Evolutionary conservation across 1,140 invertebrate genomes (phyloP).

Genomic region (Drosophila persimilis): DNA sequence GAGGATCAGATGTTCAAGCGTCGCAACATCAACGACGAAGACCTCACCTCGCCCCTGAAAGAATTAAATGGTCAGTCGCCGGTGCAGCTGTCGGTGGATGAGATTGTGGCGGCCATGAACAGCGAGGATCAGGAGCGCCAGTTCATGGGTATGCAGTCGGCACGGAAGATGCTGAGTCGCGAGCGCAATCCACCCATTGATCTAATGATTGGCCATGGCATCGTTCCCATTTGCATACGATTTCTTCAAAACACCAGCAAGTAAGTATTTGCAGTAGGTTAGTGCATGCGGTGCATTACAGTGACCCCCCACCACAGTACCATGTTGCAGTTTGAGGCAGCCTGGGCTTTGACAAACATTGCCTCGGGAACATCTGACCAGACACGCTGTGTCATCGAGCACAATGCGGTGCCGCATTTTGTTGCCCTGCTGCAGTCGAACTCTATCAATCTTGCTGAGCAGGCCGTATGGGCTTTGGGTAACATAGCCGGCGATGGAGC

Average conservation of each 20-base stretch:
- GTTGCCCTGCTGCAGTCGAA: conserved; percentile 89
- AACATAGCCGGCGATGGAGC: conserved; percentile 98
- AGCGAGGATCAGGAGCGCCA: conserved; percentile 86
- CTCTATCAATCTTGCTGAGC: conserved; percentile 93
- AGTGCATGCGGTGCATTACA: background rate
- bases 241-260: conserved; percentile 89
- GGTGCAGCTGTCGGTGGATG: conserved; percentile 84
- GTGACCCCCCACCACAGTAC: conserved; percentile 84
- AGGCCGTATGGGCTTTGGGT: conserved; percentile 98
- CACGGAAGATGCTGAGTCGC: conserved; percentile 94
- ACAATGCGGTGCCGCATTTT: conserved; percentile 94
- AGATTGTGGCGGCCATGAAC: conserved; percentile 87
- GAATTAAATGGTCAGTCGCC: conserved; percentile 84
- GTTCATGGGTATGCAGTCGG: conserved; percentile 88
- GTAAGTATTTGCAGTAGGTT: conserved; percentile 83
- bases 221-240: conserved; percentile 93
- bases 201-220: conserved; percentile 92
- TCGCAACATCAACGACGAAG: conserved; percentile 90
- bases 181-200: conserved; percentile 98
- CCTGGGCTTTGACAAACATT: conserved; percentile 99
- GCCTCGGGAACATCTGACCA: conserved; percentile 97
- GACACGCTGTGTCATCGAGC: conserved; percentile 92
- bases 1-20: conserved; percentile 98
- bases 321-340: conserved; percentile 97
- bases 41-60: conserved; percentile 85